phyloP scores from a whole-genome alignment of 2,797 vertebrate species.

The Anguilla pacifica region DNA sequence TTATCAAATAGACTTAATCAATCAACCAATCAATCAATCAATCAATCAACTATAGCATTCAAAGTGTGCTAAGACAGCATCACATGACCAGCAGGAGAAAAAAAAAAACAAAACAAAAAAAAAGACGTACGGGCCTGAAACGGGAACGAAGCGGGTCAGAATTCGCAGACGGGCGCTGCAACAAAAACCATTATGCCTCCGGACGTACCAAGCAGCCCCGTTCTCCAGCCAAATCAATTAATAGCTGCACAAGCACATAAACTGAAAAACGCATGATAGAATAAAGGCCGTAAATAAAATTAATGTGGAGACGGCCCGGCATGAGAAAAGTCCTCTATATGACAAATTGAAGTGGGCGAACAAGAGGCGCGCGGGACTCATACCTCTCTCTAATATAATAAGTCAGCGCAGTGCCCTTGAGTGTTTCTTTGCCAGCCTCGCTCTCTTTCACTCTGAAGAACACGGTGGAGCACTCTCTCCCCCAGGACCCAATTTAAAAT shows the following conservation, averaged over 20 bases:
- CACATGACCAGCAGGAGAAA: neutral
- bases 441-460: conserved; percentile 54
- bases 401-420: conserved; percentile 71
- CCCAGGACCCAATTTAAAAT: conserved; percentile 35
- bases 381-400: conserved; percentile 60
- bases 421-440: conserved; percentile 50
- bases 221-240: conserved; percentile 7
- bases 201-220: neutral
- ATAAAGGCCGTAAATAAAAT: conserved; percentile 35
- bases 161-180: conserved; percentile 57
- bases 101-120: neutral
- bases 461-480: conserved; percentile 29
- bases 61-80: no score
- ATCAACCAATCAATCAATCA: no score
- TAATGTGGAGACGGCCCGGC: conserved; percentile 23
- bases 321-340: conserved; percentile 32
- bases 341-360: conserved; percentile 64
- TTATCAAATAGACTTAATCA: no score
- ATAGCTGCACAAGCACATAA: conserved; percentile 35
- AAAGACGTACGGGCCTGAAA: neutral
- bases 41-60: no score
- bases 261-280: conserved; percentile 22
- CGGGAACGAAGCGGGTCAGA: conserved; percentile 66
- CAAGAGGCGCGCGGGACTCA: conserved; percentile 55
- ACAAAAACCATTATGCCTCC: conserved; percentile 33